Base-by-base conservation (phyloP, 2,888 invertebrate genomes). In the Aplocera efformata region DNA sequence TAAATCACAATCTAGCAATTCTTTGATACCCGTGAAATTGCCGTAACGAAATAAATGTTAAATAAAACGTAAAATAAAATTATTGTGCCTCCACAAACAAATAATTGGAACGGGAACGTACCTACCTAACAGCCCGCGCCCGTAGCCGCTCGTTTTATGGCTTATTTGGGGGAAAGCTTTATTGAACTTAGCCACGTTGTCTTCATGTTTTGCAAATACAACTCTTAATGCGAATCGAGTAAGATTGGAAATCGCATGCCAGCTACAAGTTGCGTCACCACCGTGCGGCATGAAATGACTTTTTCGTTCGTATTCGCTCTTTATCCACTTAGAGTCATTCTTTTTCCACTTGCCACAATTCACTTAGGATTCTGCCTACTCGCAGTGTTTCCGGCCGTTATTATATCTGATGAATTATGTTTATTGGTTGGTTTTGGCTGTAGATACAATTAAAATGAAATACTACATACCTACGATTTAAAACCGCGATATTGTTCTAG, bases 31-130 rank as follows among this genome's bases (percentile, higher is more conserved):
- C 86, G 79, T 88, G 86, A 88, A 88, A 88, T 88, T 84, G 84
- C 79, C 86, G 85, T 84, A 86, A 85, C 86, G 86, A 79, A 82
- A 86, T 88, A 88, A 88, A 88, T 86, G 86, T 86, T 88, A 83
- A 86, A 86, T 88, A 88, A 88, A 88, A 88, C 85, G 86, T 82
- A 84, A 85, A 88, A 86, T 84, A 88, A 88, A 88, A 86, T 85
- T 81, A 84, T 85, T 82, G 80, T 79, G 83, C 84, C 81, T 85
- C 83, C 85, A 78, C 84, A 85, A 86, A 86, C 86, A 88, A 85
- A 88, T 86, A 85, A 88, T 86, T 85, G 84, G 80, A 79, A 79
- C 77, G 79, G 83, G 83, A 78, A 74, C 72, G 66, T 70, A 68
- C 61, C 68, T 62, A 68, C 40, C 44, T 32, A 67, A 70, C 67